phyloP scores from a whole-genome alignment of 2,113 vertebrate species.

The Numida meleagris region DNA sequence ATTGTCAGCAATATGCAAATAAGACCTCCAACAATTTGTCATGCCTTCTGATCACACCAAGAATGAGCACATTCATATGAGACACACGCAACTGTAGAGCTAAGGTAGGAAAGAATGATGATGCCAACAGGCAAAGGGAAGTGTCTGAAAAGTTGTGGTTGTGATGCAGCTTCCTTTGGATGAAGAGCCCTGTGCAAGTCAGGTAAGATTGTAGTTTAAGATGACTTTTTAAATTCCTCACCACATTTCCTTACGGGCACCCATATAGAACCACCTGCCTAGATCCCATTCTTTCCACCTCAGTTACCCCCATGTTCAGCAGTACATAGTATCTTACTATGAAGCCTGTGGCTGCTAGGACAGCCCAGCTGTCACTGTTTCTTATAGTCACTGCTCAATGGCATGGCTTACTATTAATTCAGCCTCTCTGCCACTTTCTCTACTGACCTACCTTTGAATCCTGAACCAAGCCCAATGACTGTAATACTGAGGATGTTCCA shows the following conservation, averaged over 20 bases:
- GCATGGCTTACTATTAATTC: background rate
- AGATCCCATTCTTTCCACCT: background rate
- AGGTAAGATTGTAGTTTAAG: background rate
- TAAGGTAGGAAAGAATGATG: background rate
- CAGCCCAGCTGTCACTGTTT: background rate
- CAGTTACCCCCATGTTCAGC: background rate
- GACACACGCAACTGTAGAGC: background rate
- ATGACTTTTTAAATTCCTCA: background rate
- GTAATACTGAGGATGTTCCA: background rate
- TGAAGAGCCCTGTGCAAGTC: background rate
- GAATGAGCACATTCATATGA: background rate
- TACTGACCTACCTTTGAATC: background rate
- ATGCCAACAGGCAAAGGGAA: background rate
- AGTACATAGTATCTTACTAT: background rate
- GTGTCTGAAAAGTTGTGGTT: background rate
- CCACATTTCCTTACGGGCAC: background rate
- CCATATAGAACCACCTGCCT: background rate
- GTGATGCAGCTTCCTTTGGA: background rate
- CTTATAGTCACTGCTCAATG: background rate
- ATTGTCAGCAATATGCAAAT: slow-evolving; percentile 29
- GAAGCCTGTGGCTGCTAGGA: background rate
- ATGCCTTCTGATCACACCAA: background rate
- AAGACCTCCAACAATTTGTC: background rate
- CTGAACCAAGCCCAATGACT: background rate
- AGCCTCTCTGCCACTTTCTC: background rate